Base-by-base conservation (phyloP, 2,113 vertebrate species). In the Rousettus leschenaultii region DNA sequence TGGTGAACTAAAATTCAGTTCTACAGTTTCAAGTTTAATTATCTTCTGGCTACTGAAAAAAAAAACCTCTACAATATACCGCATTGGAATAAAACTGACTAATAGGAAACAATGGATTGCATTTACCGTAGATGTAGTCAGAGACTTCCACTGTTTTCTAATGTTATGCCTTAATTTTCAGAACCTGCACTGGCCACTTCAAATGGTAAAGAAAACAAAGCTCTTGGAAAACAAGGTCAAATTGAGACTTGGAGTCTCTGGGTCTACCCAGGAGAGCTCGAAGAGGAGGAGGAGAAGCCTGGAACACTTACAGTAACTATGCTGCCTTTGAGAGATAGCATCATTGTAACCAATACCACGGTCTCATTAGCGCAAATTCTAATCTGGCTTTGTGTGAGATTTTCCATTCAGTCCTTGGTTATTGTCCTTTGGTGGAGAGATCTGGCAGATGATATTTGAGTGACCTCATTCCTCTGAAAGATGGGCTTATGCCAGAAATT, bases 141-240 rank as follows among this genome's bases (percentile, higher is more conserved):
- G 53, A 92, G 48, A 57, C 12, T 24, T 57, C 59, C 2, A 30
- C 21, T 82, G 75, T 82, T 78, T 68, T 30, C 40, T 61, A 45
- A 57, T 3, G 26, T 33, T 63, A n/a, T 28, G 40, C 30, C 45
- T 95, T 96, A 33, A 88, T 93, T 82, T 89, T 89, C 78, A 77
- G 53, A 91, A 71, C 65, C 35, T 80, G 55, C 14, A 8, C 82
- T 43, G 63, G 68, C 35, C 63, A 43, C 4, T 83, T 87, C 38
- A 24, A 65, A 24, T 28, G 75, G 48, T 45, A 89, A 86, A 74
- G 80, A 77, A 94, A 95, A 88, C 38, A 87, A 91, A 97, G 43
- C 65, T 94, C 63, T 33, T 94, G 86, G 79, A 97, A 96, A 97
- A 96, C 35, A 94, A 94, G 95, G 97, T 97, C 97, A 97, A 19